Percentiles rank a stretch among this genome's conserved stretches.
These are phyloP conservation scores for Aythya baeri DNA, from an alignment of 2,113 vertebrate species.

Conservation along the genomic window DNA sequence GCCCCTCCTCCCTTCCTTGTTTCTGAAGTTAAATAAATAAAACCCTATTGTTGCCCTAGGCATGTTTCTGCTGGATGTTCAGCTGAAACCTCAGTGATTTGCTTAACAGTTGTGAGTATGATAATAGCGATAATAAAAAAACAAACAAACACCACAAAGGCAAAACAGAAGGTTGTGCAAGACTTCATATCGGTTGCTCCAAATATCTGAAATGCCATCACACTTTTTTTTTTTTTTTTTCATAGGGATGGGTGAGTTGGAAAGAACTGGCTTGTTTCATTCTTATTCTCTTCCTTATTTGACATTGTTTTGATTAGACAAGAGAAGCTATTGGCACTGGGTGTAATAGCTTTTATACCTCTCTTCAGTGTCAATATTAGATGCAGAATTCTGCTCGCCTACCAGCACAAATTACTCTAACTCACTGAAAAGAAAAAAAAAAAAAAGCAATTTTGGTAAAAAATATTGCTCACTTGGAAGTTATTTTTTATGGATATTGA, in stretches of 20 bases:
- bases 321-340: constrained; percentile 26
- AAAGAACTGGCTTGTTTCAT: constrained; percentile 29
- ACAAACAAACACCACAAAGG: neutral
- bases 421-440: neutral
- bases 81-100: constrained; percentile 23
- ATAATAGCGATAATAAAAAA: constrained; percentile 42
- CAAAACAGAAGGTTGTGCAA: neutral
- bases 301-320: constrained; percentile 49
- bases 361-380: constrained; percentile 17
- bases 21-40: constrained; percentile 51
- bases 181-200: neutral
- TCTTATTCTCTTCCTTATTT: constrained; percentile 32
- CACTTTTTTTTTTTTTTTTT: neutral
- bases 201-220: neutral
- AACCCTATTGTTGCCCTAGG: constrained; percentile 45
- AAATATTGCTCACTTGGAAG: constrained; percentile 32
- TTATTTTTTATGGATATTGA: constrained; percentile 40
- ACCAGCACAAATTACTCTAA: constrained; percentile 6
- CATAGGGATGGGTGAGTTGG: neutral
- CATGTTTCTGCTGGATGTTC: constrained; percentile 37
- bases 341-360: constrained; percentile 34
- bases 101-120: constrained; percentile 47
- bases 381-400: constrained; percentile 24
- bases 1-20: neutral
- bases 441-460: neutral